Conservation (phyloP, 2,113 vertebrate species). For the Gobio gobio region DNA sequence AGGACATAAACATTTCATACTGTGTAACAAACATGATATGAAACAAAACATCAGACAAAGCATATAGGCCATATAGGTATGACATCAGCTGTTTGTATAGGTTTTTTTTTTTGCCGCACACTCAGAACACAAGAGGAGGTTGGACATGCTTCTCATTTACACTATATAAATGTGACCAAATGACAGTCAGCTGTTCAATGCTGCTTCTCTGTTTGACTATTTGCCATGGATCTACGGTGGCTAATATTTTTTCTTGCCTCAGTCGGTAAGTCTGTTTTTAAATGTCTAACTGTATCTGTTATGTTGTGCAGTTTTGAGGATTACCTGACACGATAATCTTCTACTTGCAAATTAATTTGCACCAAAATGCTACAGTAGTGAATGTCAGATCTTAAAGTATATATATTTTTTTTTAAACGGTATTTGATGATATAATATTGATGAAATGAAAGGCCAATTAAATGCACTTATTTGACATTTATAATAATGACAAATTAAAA, state of each 20-base stretch:
- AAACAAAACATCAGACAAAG: not conserved
- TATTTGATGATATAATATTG: no score
- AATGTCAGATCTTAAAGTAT: no score
- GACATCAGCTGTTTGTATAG: not conserved
- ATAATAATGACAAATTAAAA: not conserved
- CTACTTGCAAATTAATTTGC: no score
- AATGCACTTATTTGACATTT: not conserved
- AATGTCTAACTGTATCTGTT: not conserved
- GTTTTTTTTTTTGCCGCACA: not conserved
- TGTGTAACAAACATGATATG: no score
- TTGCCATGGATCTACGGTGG: not conserved
- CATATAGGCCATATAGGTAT: not conserved
- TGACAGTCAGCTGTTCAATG: not conserved
- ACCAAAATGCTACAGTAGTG: no score
- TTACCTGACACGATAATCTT: no score
- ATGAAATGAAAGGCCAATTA: not conserved
- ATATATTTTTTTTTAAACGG: no score
- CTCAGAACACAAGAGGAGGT: not conserved
- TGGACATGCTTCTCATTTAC: not conserved
- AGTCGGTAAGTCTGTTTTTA: slow-evolving; percentile 28
- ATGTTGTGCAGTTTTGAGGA: not conserved
- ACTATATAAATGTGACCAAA: not conserved
- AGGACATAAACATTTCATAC: not conserved
- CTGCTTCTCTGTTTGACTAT: not conserved
- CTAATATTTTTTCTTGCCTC: not conserved